phyloP scores from a whole-genome alignment of 2,797 vertebrate species.

The Enteromius radiatus region DNA sequence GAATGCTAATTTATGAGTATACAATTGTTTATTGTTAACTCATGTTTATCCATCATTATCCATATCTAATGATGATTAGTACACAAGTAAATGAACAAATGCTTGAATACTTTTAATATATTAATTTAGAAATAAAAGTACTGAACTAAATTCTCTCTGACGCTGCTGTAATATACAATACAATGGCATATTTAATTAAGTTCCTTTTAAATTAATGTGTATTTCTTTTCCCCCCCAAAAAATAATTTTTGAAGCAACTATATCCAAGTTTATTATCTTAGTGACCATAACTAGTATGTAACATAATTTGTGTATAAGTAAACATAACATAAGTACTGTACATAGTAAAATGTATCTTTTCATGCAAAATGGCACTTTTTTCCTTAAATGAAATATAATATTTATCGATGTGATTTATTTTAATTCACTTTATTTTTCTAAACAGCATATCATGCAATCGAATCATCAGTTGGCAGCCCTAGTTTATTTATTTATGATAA shows the following conservation, averaged over 20 bases:
- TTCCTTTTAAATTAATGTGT: background rate
- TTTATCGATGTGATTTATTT: background rate
- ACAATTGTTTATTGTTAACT: background rate
- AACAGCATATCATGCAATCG: background rate
- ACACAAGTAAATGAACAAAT: background rate
- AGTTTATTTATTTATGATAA: slow-evolving; percentile 3
- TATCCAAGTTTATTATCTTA: background rate
- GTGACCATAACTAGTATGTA: background rate
- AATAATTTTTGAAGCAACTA: background rate
- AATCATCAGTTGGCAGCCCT: background rate
- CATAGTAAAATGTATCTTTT: slow-evolving; percentile 1
- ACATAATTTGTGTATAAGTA: no score
- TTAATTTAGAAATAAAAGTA: background rate
- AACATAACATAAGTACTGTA: background rate
- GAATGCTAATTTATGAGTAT: background rate
- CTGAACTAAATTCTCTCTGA: background rate
- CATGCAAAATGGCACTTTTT: background rate
- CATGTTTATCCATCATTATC: background rate
- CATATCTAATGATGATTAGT: background rate
- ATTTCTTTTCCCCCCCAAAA: background rate
- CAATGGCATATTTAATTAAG: background rate
- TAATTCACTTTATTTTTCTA: background rate
- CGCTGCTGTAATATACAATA: background rate
- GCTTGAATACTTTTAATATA: background rate
- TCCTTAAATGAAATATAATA: background rate